Percentiles rank a stretch among this genome's conserved stretches.
Conservation (phyloP, 2,888 invertebrate genomes). For the Busseola fusca region DNA sequence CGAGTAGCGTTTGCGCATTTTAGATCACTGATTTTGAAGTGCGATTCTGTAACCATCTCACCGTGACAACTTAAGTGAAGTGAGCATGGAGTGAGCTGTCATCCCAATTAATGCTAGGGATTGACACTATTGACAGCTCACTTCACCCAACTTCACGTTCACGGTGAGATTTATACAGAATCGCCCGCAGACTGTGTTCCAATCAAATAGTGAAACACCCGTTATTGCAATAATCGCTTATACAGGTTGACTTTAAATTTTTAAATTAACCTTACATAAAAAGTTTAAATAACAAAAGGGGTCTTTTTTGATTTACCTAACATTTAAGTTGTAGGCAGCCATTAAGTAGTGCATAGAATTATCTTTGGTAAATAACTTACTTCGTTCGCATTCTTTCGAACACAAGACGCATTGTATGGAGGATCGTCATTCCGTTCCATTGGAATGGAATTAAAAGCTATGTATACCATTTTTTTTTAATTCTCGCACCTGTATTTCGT, state of each 20-base stretch:
- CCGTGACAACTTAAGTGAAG: too few species aligned
- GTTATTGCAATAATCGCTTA: neutral
- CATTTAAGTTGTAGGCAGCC: neutral
- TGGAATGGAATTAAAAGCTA: too few species aligned
- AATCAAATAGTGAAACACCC: neutral
- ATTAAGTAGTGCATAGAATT: constrained; percentile 15
- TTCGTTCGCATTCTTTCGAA: neutral
- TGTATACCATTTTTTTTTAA: too few species aligned
- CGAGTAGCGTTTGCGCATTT: neutral
- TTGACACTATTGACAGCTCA: too few species aligned
- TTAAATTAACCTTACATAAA: neutral
- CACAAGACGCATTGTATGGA: constrained; percentile 1
- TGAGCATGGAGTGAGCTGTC: too few species aligned
- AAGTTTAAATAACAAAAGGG: too few species aligned
- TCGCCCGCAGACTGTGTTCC: neutral
- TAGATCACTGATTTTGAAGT: neutral
- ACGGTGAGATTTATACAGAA: too few species aligned
- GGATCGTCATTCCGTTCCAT: neutral
- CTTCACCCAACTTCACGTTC: too few species aligned
- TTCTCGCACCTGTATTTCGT: neutral
- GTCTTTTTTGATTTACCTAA: neutral
- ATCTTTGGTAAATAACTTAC: constrained; percentile 53
- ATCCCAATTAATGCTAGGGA: too few species aligned
- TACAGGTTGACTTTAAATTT: neutral
- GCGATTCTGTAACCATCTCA: too few species aligned